Conservation (phyloP, 2,888 invertebrate genomes). For the Macrophya alboannulata region DNA sequence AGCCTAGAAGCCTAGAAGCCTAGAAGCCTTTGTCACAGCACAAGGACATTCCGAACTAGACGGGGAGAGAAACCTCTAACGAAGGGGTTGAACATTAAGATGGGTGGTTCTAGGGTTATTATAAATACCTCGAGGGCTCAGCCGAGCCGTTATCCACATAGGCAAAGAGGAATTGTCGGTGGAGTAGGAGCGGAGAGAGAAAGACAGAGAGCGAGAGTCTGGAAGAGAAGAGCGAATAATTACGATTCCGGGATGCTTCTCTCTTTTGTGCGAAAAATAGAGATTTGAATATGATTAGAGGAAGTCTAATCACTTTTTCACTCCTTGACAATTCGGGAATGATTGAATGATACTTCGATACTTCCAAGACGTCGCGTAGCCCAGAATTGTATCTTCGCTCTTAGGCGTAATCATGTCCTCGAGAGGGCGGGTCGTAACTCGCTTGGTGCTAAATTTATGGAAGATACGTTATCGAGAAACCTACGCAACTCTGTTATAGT, state of each 20-base stretch:
- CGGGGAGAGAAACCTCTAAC: slow-evolving; percentile 46
- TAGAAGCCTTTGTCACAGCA: slow-evolving; percentile 55
- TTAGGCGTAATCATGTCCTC: slow-evolving; percentile 5
- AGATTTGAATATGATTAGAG: neutral
- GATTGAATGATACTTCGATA: no score
- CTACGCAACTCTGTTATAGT: slow-evolving; percentile 17
- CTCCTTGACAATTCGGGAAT: no score
- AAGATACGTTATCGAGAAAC: slow-evolving; percentile 35
- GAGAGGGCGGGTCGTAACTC: neutral
- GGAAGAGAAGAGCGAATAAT: neutral
- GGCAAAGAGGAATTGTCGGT: slow-evolving; percentile 12
- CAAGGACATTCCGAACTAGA: slow-evolving; percentile 56
- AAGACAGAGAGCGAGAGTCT: neutral
- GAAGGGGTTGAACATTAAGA: slow-evolving; percentile 58
- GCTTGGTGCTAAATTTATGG: slow-evolving; percentile 31
- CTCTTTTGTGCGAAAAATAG: neutral
- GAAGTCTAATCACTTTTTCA: no score
- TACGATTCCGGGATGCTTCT: neutral
- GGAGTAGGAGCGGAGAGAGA: neutral
- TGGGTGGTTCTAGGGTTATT: slow-evolving; percentile 57
- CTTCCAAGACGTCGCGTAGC: neutral
- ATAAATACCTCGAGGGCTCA: slow-evolving; percentile 58
- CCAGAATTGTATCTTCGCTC: slow-evolving; percentile 9
- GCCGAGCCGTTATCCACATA: slow-evolving; percentile 48
- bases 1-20: slow-evolving; percentile 42